Evolutionary conservation across 2,797 vertebrate species (phyloP).

Genomic region (Otolemur crassicaudatus): DNA sequence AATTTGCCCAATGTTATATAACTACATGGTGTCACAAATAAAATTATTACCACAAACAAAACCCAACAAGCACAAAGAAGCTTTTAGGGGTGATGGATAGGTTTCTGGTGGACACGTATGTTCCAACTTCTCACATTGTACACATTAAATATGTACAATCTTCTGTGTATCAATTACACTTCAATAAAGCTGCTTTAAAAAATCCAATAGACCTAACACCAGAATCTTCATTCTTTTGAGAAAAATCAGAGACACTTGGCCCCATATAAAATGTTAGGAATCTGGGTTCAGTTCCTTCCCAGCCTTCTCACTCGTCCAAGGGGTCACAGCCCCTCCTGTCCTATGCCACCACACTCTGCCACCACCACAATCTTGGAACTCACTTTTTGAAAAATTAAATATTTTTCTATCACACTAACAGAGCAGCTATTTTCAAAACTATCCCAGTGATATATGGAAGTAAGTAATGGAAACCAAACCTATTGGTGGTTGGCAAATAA

Average conservation of each 20-base stretch:
- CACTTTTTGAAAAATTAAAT: background rate
- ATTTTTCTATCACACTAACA: background rate
- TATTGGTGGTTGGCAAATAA: conserved; percentile 5
- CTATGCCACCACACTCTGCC: background rate
- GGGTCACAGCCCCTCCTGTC: background rate
- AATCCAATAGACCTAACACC: background rate
- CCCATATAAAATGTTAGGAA: background rate
- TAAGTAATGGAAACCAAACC: conserved; percentile 6
- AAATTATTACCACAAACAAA: background rate
- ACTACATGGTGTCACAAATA: too few species aligned
- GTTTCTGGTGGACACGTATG: background rate
- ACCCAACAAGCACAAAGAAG: background rate
- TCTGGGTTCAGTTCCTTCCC: background rate
- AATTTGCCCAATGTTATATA: too few species aligned
- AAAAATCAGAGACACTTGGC: background rate
- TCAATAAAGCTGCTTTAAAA: background rate
- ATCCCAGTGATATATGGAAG: background rate
- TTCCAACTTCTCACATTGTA: background rate
- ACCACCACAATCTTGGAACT: background rate
- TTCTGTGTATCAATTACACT: background rate
- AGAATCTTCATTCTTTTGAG: background rate
- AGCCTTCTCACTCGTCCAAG: background rate
- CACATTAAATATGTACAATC: background rate
- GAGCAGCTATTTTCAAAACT: background rate
- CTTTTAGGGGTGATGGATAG: background rate